Conservation (phyloP, 64 coral and sea anemone genomes). For the Actinia equina region DNA sequence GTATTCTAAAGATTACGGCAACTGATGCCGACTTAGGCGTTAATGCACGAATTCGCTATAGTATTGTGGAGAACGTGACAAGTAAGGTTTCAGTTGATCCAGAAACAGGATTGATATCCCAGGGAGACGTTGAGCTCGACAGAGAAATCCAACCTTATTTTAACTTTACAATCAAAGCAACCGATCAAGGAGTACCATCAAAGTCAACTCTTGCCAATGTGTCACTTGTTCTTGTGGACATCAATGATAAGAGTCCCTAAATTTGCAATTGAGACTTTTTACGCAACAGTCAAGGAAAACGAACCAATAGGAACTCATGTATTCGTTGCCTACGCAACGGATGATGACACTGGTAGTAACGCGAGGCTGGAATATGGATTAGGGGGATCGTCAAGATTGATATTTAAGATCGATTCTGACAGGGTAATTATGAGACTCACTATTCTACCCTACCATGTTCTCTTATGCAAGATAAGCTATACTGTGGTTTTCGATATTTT, state of each 20-base stretch:
- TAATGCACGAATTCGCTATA: constrained; percentile 60
- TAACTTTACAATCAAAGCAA: constrained; percentile 69
- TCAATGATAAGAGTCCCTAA: constrained; percentile 74
- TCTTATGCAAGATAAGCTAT: no score
- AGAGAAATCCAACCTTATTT: constrained; percentile 41
- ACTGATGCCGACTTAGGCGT: constrained; percentile 43
- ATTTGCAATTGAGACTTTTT: constrained; percentile 48
- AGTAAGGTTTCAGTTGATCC: constrained; percentile 52
- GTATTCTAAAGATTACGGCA: constrained; percentile 57
- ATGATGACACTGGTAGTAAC: constrained; percentile 60
- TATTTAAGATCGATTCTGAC: neutral
- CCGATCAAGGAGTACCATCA: constrained; percentile 54
- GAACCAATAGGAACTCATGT: constrained; percentile 61
- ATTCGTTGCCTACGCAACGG: constrained; percentile 55
- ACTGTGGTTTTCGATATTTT: no score
- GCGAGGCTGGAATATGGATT: constrained; percentile 50
- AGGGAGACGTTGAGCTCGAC: constrained; percentile 57
- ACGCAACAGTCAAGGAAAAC: constrained; percentile 70
- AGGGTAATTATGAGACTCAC: neutral
- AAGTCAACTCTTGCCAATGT: constrained; percentile 36
- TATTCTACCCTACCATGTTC: no score
- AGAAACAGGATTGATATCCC: constrained; percentile 62
- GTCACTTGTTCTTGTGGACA: constrained; percentile 65
- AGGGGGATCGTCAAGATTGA: neutral
- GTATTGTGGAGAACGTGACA: constrained; percentile 70